Evolutionary conservation across 2,888 invertebrate genomes (phyloP).

Genomic region (Agriopis marginaria): DNA sequence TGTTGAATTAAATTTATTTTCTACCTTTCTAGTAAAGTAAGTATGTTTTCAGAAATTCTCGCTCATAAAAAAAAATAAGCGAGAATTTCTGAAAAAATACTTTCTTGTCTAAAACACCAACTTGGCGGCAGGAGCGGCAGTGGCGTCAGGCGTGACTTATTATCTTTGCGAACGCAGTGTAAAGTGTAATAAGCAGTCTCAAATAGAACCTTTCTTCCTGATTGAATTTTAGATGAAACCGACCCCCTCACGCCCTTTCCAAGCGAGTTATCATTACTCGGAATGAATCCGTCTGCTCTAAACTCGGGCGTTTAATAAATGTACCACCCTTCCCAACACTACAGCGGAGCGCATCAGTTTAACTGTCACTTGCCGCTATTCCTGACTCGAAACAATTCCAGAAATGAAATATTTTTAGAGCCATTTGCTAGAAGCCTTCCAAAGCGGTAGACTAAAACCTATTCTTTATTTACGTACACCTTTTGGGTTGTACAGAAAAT

Average conservation of each 20-base stretch:
- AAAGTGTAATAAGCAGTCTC: conserved; percentile 9
- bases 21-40: no score
- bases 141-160: conserved; percentile 11
- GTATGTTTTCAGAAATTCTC: no score
- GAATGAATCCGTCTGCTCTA: conserved; percentile 56
- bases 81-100: no score
- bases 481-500: conserved; percentile 39
- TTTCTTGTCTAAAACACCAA: neutral
- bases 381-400: conserved; percentile 79
- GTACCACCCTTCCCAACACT: conserved; percentile 65
- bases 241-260: conserved; percentile 21
- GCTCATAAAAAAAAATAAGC: no score
- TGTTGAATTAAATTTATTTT: no score
- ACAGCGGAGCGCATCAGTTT: conserved; percentile 75
- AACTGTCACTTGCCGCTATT: conserved; percentile 80
- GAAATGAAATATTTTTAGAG: conserved; percentile 83
- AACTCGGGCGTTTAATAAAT: conserved; percentile 72
- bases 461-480: conserved; percentile 69
- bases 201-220: conserved; percentile 28
- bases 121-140: neutral
- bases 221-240: conserved; percentile 29
- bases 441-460: conserved; percentile 62
- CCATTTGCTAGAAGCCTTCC: conserved; percentile 80
- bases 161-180: neutral
- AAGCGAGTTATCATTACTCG: conserved; percentile 43